Percentiles rank a stretch among this genome's conserved stretches.
Evolutionary conservation across 2,888 invertebrate species (phyloP).

Genomic region (Linnaemya vulpina): DNA sequence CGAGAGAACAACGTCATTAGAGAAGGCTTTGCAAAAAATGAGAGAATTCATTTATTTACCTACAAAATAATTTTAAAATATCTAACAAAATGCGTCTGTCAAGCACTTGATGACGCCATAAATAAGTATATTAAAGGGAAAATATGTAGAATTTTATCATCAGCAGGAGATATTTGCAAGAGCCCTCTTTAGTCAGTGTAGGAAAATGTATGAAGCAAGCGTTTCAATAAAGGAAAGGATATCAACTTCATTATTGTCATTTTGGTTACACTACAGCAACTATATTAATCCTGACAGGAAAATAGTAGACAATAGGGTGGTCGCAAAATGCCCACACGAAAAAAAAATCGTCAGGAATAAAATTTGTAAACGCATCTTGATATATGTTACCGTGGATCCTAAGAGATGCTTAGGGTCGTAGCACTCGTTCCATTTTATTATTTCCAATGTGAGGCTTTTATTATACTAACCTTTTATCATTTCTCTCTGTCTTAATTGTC

Average conservation of each 20-base stretch:
- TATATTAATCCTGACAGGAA: neutral
- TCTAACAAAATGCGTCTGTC: neutral
- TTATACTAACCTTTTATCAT: too few relatives aligned
- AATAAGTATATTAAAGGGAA: constrained; percentile 10
- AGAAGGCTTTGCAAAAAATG: constrained; percentile 4
- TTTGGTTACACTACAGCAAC: neutral
- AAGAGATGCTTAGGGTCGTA: too few relatives aligned
- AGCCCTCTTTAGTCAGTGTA: neutral
- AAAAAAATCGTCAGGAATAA: too few relatives aligned
- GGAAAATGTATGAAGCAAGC: neutral
- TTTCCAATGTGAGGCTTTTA: too few relatives aligned
- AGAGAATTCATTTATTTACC: neutral
- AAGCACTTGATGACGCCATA: constrained; percentile 17
- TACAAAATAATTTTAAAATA: constrained; percentile 30
- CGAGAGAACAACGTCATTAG: constrained; percentile 25
- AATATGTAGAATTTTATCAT: constrained; percentile 32
- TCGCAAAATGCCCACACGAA: too few relatives aligned
- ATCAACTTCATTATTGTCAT: too few relatives aligned
- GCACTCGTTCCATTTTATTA: too few relatives aligned
- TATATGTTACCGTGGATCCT: too few relatives aligned
- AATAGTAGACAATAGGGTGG: too few relatives aligned
- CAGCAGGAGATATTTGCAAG: constrained; percentile 27
- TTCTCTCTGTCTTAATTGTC: too few relatives aligned
- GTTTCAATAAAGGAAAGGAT: neutral
- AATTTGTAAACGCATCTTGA: too few relatives aligned